phyloP scores from a whole-genome alignment of 2,888 invertebrate species.

The Protonemura montana region DNA sequence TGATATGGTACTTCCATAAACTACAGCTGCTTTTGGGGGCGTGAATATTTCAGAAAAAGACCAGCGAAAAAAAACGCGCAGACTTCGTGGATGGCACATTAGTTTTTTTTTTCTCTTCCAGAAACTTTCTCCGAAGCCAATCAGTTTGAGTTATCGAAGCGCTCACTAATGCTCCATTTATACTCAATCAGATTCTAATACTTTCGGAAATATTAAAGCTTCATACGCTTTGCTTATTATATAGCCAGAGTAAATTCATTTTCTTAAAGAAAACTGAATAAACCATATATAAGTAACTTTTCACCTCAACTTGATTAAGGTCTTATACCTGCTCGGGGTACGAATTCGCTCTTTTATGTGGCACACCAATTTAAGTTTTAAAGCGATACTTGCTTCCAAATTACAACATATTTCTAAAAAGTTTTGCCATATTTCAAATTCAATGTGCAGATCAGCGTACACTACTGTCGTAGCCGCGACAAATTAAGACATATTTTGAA shows the following conservation, averaged over 20 bases:
- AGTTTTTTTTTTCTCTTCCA: background rate
- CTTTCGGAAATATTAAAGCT: background rate
- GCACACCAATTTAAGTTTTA: background rate
- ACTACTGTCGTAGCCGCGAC: background rate
- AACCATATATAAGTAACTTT: background rate
- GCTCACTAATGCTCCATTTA: background rate
- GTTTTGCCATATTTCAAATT: background rate
- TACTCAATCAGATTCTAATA: background rate
- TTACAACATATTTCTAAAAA: background rate
- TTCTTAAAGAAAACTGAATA: background rate
- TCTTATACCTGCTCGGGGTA: background rate
- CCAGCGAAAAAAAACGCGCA: background rate
- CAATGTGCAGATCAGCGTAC: background rate
- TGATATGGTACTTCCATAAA: background rate
- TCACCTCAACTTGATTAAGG: conserved; percentile 7
- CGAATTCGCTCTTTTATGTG: background rate
- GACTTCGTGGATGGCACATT: background rate
- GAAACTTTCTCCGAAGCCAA: background rate
- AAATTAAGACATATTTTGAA: background rate
- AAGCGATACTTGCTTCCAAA: background rate
- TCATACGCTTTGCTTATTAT: background rate
- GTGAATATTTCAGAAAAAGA: background rate
- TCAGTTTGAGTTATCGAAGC: background rate
- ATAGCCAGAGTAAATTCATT: background rate
- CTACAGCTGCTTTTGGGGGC: background rate